These are phyloP conservation scores for Hozukius guyotensis DNA, from an alignment of 2,797 vertebrate species.

Conservation along the genomic window DNA sequence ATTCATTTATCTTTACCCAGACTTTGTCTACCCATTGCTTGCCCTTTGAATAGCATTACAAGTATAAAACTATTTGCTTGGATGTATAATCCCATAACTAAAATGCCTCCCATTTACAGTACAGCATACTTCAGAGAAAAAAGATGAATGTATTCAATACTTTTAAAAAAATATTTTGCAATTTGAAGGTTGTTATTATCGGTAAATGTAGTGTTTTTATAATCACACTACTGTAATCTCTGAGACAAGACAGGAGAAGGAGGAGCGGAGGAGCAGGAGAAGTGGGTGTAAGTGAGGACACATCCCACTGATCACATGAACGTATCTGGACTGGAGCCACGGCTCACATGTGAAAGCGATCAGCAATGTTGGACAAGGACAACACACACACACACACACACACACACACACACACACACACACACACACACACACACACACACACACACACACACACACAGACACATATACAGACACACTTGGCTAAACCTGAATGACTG, in stretches of 20 bases:
- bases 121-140: neutral
- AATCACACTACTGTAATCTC: conserved; percentile 6
- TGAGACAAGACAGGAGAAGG: conserved; percentile 11
- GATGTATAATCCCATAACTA: neutral
- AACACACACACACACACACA: conserved; percentile 19
- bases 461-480: conserved; percentile 23
- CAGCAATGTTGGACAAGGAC: conserved; percentile 51
- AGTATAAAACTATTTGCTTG: neutral
- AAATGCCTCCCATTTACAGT: neutral
- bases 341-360: conserved; percentile 75
- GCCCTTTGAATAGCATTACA: neutral
- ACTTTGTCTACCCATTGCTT: neutral
- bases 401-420: conserved; percentile 22
- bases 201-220: neutral
- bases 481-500: conserved; percentile 41
- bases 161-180: neutral
- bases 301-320: conserved; percentile 62
- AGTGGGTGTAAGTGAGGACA: conserved; percentile 52
- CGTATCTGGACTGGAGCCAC: conserved; percentile 50
- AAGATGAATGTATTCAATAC: neutral
- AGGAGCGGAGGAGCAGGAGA: conserved; percentile 14
- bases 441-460: conserved; percentile 26
- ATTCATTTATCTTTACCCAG: too few relatives aligned
- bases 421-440: conserved; percentile 26
- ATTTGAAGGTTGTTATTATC: neutral